Base-by-base conservation (phyloP, 2,888 invertebrate genomes). In the Timema podura region DNA sequence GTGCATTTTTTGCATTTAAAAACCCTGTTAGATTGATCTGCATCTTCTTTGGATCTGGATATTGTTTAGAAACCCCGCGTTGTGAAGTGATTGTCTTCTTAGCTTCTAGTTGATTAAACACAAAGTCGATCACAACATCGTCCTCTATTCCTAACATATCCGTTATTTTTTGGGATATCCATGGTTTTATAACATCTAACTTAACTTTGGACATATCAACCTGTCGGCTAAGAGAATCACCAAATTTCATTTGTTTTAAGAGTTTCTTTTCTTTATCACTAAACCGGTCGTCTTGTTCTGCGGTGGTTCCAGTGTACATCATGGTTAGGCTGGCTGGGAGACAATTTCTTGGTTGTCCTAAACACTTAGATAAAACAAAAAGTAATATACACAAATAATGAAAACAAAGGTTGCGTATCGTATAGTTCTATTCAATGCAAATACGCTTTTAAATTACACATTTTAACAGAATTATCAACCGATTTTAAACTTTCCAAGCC, bases 11-110 rank as follows among this genome's bases (percentile, higher is more conserved):
- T 11, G 97, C 97, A 80, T 99, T 98, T 73, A 99, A 85, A 83
- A 99, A 99, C 65, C 99, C 99, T 64, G 99, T 99, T 82, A 99
- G 86, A 84, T 99, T 99, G 79, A 99, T 99, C 88, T 99, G 98
- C 91, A 99, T 98, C 83, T 96, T 95, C 83, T 96, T 94, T 66
- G 97, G 96, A 85, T 98, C 96, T 68, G 97, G 97, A 84, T 89
- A 93, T 93, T 95, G 85, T 80, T 84, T 61, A 61, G 51, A 51
- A 30, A 61, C 73, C 5, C 30, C 61, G 45, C 45, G 30, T 30
- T 30, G 30, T 30, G 30, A 30, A 30, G 66, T 51, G 64, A 72
- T 80, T 87, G 94, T 93, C 89, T 93, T 94, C 81, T 95, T 92
- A 74, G 83, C 89, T 82, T 99, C 98, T 70, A 99, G 86, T 83